Conservation (phyloP, 2,113 vertebrate species). For the Vicugna pacos region DNA sequence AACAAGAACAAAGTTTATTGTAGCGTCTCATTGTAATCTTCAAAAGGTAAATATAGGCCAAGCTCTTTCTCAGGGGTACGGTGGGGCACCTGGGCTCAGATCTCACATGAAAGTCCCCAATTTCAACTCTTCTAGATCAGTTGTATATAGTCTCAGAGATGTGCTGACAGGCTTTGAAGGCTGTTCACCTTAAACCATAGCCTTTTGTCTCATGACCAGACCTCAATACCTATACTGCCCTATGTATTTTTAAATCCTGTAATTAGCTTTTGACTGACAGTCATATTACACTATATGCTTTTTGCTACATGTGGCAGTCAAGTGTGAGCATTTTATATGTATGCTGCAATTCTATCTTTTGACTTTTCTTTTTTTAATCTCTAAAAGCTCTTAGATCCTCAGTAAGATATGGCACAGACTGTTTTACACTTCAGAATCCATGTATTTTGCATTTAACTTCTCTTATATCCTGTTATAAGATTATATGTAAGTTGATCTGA, state of each 20-base stretch:
- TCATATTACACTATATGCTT: neutral
- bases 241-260: neutral
- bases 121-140: neutral
- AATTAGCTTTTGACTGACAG: neutral
- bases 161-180: neutral
- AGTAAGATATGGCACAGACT: neutral
- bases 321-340: neutral
- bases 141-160: neutral
- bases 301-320: neutral
- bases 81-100: neutral
- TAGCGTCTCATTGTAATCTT: neutral
- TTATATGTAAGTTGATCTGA: neutral
- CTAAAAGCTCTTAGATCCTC: neutral
- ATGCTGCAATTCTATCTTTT: neutral
- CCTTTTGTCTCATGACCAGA: neutral
- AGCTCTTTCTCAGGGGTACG: neutral
- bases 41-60: neutral
- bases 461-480: neutral
- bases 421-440: neutral
- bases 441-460: conserved; percentile 29
- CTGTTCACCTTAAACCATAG: neutral
- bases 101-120: neutral
- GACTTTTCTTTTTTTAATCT: neutral
- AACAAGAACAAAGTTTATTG: neutral
- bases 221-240: neutral